Conservation (phyloP, 2,888 invertebrate genomes). For the Drosophila kambysellisi region DNA sequence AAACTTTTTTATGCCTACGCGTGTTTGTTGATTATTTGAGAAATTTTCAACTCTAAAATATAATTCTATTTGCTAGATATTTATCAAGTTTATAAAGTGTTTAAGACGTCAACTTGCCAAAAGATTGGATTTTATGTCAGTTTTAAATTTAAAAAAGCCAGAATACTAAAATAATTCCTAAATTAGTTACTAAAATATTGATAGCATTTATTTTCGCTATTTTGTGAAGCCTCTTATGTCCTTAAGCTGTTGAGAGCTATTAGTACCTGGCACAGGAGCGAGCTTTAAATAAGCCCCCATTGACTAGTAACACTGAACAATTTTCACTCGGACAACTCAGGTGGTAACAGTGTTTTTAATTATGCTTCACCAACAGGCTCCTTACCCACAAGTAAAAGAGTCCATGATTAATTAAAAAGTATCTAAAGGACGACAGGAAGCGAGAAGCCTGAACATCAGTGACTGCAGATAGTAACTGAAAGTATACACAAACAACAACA, state of each 20-base stretch:
- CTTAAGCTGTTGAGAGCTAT: slow-evolving; percentile 9
- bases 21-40: background rate
- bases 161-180: background rate
- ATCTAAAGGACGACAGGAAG: slow-evolving; percentile 18
- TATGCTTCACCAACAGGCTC: slow-evolving; percentile 68
- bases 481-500: slow-evolving; percentile 8
- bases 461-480: slow-evolving; percentile 46
- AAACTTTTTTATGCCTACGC: background rate
- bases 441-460: slow-evolving; percentile 12
- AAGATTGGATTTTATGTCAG: background rate
- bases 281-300: background rate
- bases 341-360: slow-evolving; percentile 68
- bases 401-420: slow-evolving; percentile 69
- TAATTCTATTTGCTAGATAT: background rate
- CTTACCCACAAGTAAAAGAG: slow-evolving; percentile 45
- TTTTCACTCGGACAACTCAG: slow-evolving; percentile 53
- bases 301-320: slow-evolving; percentile 25
- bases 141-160: background rate
- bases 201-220: background rate
- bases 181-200: background rate
- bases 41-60: background rate
- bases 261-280: slow-evolving; percentile 2
- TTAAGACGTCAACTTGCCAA: background rate
- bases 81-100: background rate
- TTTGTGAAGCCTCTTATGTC: no score